Evolutionary conservation across 2,888 invertebrate species (phyloP).

Genomic region (Geophilus truncorum): DNA sequence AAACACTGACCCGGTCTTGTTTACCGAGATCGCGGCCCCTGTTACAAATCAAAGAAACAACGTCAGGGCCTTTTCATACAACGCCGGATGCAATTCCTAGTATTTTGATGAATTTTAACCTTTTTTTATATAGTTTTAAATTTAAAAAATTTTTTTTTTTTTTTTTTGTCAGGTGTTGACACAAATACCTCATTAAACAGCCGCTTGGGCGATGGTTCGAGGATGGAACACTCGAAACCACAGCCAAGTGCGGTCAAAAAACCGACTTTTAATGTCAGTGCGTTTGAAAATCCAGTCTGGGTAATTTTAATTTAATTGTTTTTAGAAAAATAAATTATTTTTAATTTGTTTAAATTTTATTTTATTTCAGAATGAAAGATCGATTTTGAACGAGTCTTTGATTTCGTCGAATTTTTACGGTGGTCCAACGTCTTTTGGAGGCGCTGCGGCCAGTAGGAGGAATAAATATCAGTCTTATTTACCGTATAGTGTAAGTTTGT

Average conservation of each 20-base stretch:
- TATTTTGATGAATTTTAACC: background rate
- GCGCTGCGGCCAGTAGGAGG: background rate
- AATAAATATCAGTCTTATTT: background rate
- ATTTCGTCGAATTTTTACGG: background rate
- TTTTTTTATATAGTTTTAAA: background rate
- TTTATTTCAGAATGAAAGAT: background rate
- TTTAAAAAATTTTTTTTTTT: too few relatives aligned
- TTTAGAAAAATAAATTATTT: background rate
- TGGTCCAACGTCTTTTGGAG: constrained; percentile 28
- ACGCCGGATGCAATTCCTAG: background rate
- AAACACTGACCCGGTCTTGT: background rate
- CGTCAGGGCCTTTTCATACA: background rate
- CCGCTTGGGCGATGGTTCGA: background rate
- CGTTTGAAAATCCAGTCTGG: constrained; percentile 43
- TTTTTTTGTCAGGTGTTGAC: background rate
- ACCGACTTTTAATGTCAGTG: constrained; percentile 43
- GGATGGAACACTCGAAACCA: constrained; percentile 26
- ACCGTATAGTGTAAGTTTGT: constrained; percentile 31
- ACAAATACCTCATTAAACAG: background rate
- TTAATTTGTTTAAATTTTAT: background rate
- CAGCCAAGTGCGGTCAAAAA: constrained; percentile 37
- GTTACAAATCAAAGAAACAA: background rate
- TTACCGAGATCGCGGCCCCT: background rate
- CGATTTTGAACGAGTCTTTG: constrained; percentile 8
- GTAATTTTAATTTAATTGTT: constrained; percentile 37